Evolutionary conservation across 2,888 invertebrate genomes (phyloP), one percentile per base, ranked within the genome.

Genomic region (Chymomyza caudatula): DNA sequence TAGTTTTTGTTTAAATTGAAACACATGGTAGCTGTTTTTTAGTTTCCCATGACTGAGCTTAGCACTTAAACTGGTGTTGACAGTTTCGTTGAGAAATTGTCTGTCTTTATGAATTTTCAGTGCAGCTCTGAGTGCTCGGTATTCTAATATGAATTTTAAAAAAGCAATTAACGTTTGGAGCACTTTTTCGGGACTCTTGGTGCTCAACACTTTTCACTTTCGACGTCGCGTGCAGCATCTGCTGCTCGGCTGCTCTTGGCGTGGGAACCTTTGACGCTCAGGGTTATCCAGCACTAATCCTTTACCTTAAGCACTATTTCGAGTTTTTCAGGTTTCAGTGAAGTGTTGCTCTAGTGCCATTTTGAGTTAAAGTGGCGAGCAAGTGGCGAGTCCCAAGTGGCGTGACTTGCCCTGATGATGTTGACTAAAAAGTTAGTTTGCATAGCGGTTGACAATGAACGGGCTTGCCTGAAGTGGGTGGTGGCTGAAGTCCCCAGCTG

Each of bases 11-110:
- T 60, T 1, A 58, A 66, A 68, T 67, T 60, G 4, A 67, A 85
- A 73, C 74, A 77, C 60, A 60, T 85, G 83, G 59, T 22, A 37
- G 37, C n/a, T 44, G 22, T 57, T 51, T 53, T 42, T 59, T 13
- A 47, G 60, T 57, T 59, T 58, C 63, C 60, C 58, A 54, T 76
- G 67, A 63, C 59, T 62, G 66, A 22, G 67, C 56, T n/a, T 74
- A 84, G 74, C 84, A 88, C 87, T 88, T 88, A 74, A 82, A 81
- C 83, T 85, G 86, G 88, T 89, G 89, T 87, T 88, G 88, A 89
- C 88, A 89, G 87, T 78, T 76, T 57, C 71, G 80, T 77, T 85
- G 84, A 88, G 88, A 87, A 88, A 88, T 88, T 85, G 77, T 79
- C 77, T 70, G 69, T 65, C 69, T 74, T 65, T 56, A n/a, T 23